Evolutionary conservation across 2,888 invertebrate genomes (phyloP).

Genomic region (Helleia helle): DNA sequence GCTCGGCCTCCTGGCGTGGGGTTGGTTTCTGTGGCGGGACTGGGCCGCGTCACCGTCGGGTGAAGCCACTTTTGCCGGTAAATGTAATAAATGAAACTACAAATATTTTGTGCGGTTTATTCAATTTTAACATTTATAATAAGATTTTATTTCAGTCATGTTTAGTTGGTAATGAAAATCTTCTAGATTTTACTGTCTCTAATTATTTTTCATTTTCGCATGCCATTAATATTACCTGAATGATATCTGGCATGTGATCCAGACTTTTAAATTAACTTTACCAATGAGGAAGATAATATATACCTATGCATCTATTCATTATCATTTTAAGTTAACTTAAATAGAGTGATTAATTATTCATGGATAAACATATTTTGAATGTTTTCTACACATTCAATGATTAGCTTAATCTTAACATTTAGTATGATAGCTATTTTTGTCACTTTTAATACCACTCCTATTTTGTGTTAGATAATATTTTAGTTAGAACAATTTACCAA

Average conservation of each 20-base stretch:
- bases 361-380: no score
- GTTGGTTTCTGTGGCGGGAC: no score
- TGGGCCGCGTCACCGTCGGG: no score
- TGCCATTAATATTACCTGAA: constrained; percentile 16
- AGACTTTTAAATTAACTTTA: not conserved
- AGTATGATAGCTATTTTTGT: no score
- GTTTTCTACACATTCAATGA: no score
- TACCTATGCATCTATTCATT: not conserved
- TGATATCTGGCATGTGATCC: not conserved
- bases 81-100: constrained; percentile 35
- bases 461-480: no score
- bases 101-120: constrained; percentile 69
- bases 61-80: not conserved
- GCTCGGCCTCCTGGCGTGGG: no score
- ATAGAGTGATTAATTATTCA: no score
- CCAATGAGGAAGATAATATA: not conserved
- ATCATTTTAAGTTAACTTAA: no score
- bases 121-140: constrained; percentile 70
- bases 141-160: constrained; percentile 70
- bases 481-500: no score
- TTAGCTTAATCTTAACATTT: no score
- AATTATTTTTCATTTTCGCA: constrained; percentile 20
- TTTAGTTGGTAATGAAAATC: constrained; percentile 40
- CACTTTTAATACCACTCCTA: no score
- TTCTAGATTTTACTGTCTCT: constrained; percentile 22